These are phyloP conservation scores for Leptonema lineaticorne DNA, from an alignment of 1,140 invertebrate species.

Conservation along the genomic window DNA sequence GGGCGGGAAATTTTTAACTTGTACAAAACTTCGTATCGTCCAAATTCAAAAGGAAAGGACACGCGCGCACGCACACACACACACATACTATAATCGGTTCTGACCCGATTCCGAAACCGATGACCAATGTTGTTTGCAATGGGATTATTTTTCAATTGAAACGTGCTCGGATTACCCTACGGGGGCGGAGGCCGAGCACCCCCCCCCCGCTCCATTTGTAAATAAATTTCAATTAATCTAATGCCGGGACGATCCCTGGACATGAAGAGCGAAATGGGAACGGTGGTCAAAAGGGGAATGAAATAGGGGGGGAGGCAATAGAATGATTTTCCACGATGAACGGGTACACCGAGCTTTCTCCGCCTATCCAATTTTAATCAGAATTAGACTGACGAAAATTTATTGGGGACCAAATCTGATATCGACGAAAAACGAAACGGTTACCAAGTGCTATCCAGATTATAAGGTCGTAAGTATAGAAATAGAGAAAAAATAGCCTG, in stretches of 20 bases:
- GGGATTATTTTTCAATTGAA: conserved; percentile 42
- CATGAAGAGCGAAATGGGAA: conserved; percentile 1
- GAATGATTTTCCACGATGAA: too few relatives aligned
- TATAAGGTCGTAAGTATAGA: too few relatives aligned
- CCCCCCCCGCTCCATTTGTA: conserved; percentile 30
- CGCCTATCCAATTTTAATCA: conserved; percentile 21
- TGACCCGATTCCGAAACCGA: neutral
- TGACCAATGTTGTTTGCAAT: conserved; percentile 38
- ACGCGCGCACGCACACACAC: too few relatives aligned
- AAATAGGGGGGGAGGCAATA: neutral
- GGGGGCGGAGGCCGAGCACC: neutral
- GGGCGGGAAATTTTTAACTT: too few relatives aligned
- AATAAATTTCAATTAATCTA: conserved; percentile 43
- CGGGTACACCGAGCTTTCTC: too few relatives aligned
- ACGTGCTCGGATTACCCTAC: conserved; percentile 40
- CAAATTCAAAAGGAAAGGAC: too few relatives aligned
- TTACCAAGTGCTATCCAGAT: neutral
- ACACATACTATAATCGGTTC: conserved; percentile 1
- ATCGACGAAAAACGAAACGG: neutral
- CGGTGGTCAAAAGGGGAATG: too few relatives aligned
- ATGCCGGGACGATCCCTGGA: conserved; percentile 24
- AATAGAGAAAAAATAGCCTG: too few relatives aligned
- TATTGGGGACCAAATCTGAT: neutral
- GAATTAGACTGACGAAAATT: conserved; percentile 14
- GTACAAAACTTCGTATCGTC: too few relatives aligned